phyloP scores from a whole-genome alignment of 2,888 invertebrate species.

The Epirrhoe tristata region DNA sequence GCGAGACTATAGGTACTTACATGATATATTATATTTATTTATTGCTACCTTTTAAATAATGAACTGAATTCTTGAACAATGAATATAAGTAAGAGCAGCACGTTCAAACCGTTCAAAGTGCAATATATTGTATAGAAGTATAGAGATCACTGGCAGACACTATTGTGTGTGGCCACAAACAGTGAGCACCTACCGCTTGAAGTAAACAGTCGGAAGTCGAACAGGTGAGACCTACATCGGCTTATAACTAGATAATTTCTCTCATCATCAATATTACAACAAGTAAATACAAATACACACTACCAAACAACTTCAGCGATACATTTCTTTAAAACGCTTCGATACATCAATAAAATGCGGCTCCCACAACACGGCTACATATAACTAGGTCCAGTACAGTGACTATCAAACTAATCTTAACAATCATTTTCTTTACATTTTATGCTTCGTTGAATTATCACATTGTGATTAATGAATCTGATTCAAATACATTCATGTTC shows the following conservation, averaged over 20 bases:
- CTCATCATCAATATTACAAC: constrained; percentile 23
- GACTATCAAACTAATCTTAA: constrained; percentile 8
- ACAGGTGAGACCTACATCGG: constrained; percentile 18
- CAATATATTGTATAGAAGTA: neutral
- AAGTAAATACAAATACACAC: constrained; percentile 1
- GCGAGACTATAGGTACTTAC: too few species aligned
- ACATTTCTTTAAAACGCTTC: constrained; percentile 13
- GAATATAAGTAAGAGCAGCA: too few species aligned
- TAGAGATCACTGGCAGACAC: neutral
- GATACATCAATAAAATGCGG: constrained; percentile 24
- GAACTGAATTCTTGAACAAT: too few species aligned
- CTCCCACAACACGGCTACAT: constrained; percentile 16
- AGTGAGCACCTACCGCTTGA: neutral
- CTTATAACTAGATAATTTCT: constrained; percentile 15
- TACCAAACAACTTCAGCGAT: constrained; percentile 9
- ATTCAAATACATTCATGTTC: constrained; percentile 1
- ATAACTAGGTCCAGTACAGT: constrained; percentile 26
- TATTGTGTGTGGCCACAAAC: neutral
- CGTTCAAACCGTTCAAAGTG: neutral
- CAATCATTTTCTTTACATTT: constrained; percentile 1
- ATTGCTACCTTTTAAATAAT: too few species aligned
- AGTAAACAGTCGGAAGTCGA: constrained; percentile 2
- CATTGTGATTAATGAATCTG: constrained; percentile 18
- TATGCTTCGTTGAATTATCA: constrained; percentile 48
- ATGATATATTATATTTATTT: too few species aligned